phyloP scores from a whole-genome alignment of 2,888 invertebrate species.

The Apotomis capreana region DNA sequence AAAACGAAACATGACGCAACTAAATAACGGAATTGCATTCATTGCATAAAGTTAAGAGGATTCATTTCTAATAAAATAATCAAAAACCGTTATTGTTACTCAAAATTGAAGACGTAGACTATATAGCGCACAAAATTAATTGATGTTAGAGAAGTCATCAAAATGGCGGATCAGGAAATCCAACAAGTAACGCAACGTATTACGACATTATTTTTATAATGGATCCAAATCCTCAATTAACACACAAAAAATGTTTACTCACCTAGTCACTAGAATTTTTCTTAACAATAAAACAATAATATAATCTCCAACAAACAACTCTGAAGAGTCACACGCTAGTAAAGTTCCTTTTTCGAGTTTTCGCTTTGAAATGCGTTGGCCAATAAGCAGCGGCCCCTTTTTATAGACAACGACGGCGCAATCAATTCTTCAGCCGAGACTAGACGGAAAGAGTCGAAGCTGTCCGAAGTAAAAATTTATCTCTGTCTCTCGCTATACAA shows the following conservation, averaged over 20 bases:
- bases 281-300: slow-evolving; percentile 46
- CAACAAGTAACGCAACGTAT: neutral
- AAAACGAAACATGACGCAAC: slow-evolving; percentile 26
- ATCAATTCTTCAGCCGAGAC: slow-evolving; percentile 50
- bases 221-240: neutral
- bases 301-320: slow-evolving; percentile 52
- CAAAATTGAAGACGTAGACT: neutral
- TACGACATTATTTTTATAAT: neutral
- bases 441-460: slow-evolving; percentile 48
- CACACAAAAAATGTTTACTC: slow-evolving; percentile 45
- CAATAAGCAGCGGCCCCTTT: slow-evolving; percentile 49
- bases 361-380: slow-evolving; percentile 55
- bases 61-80: neutral
- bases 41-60: neutral
- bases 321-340: slow-evolving; percentile 52
- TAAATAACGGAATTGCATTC: slow-evolving; percentile 17
- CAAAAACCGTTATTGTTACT: neutral
- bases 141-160: slow-evolving; percentile 5
- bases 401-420: slow-evolving; percentile 51
- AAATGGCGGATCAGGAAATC: slow-evolving; percentile 33
- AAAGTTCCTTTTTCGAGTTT: slow-evolving; percentile 55
- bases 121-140: slow-evolving; percentile 2
- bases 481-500: slow-evolving; percentile 46
- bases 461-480: slow-evolving; percentile 50
- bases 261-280: slow-evolving; percentile 61